Base-by-base conservation (phyloP, 1,140 invertebrate species). In the Gerris buenoi region DNA sequence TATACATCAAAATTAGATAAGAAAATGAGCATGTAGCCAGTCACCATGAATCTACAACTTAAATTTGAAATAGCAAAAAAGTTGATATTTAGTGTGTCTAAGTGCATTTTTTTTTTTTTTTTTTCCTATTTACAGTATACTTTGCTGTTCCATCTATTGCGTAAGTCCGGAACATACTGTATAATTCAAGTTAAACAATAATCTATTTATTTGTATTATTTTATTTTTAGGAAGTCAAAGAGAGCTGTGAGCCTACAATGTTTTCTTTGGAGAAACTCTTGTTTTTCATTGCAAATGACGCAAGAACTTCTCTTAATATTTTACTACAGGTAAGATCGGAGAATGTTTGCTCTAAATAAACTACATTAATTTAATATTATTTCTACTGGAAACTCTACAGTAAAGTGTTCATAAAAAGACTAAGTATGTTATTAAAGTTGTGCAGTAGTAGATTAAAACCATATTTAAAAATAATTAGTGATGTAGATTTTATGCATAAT, bases 201-300 rank as follows among this genome's bases (percentile, higher is more conserved):
- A n/a, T n/a, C n/a, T n/a, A n/a, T n/a, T n/a, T n/a, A n/a, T n/a
- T n/a, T n/a, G n/a, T 27, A 67, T 59, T 66, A 64, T 72, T 69
- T 64, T 73, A 76, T 68, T 81, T 80, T 66, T 72, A 94, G 87
- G 87, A 91, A 73, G 83, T 95, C 62, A 83, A 85, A 68, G 83
- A 87, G 25, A 94, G 88, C 73, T 90, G 88, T 75, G 93, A 96
- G 77, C 91, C 91, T 23, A 88, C 92, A 13, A 87, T 93, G 80
- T 95, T 97, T 76, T 92, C 91, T 0, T 79, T 95, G 67, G 91
- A 96, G 72, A 85, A 88, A 72, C 77, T 97, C 25, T 77, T 96
- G 2, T 83, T 93, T 63, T 85, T 85, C 61, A 85, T 95, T 68
- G 86, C 87, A 14, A 84, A 82, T 59, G 91, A 94, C 77, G 73